Percentiles rank a stretch among this genome's conserved stretches.
Conservation (phyloP, 2,113 vertebrate genomes). For the Takifugu flavidus region DNA sequence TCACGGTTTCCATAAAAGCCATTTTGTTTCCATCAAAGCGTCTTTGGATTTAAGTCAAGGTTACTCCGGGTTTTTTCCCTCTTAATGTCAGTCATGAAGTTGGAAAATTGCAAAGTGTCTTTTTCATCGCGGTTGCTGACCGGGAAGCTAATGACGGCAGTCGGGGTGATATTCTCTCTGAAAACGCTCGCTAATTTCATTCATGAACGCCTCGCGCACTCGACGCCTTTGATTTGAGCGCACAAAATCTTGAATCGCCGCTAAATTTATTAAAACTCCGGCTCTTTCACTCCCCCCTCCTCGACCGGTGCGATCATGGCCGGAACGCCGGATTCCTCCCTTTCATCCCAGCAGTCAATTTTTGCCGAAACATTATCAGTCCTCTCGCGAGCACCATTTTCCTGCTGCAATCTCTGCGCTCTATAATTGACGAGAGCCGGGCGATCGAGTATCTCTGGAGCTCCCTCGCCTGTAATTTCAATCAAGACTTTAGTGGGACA, state of each 20-base stretch:
- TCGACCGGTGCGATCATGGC: conserved; percentile 16
- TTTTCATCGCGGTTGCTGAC: too few relatives aligned
- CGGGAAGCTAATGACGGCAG: too few relatives aligned
- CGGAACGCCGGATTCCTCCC: conserved; percentile 26
- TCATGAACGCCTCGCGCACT: too few relatives aligned
- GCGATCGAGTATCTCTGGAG: conserved; percentile 49
- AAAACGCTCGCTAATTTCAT: too few relatives aligned
- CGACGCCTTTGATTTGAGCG: too few relatives aligned
- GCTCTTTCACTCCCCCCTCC: background rate
- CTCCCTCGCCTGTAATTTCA: conserved; percentile 55
- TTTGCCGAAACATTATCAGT: conserved; percentile 23
- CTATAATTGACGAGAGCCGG: conserved; percentile 43
- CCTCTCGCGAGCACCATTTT: conserved; percentile 26
- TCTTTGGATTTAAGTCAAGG: too few relatives aligned
- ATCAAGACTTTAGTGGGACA: conserved; percentile 52
- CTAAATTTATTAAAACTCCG: background rate
- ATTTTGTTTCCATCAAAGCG: too few relatives aligned
- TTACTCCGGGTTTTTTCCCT: too few relatives aligned
- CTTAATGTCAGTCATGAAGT: too few relatives aligned
- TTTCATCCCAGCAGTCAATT: conserved; percentile 21
- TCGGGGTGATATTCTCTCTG: too few relatives aligned
- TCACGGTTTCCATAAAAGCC: too few relatives aligned
- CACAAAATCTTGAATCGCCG: background rate
- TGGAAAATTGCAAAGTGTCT: too few relatives aligned
- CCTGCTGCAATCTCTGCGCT: conserved; percentile 32